Evolutionary conservation across 2,113 vertebrate genomes (phyloP).

Genomic region (Podiceps cristatus): DNA sequence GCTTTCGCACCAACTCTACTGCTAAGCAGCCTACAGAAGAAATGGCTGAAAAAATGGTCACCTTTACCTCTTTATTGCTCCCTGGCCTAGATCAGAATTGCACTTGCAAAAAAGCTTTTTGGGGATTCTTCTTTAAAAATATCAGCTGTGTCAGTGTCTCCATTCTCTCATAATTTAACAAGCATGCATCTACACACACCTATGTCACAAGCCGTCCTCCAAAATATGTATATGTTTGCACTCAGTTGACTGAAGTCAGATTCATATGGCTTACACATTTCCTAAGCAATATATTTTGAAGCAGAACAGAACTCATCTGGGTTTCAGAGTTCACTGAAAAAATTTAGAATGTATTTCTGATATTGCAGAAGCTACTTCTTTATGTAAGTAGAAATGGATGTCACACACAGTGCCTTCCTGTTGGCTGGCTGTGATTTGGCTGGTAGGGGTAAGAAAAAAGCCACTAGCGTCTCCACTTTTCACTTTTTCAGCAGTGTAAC

Average conservation of each 20-base stretch:
- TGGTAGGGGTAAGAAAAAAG: neutral
- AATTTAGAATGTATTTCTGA: neutral
- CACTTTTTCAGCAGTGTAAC: neutral
- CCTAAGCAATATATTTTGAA: neutral
- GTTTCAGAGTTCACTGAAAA: neutral
- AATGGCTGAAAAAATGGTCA: neutral
- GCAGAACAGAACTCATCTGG: neutral
- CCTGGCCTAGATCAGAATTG: neutral
- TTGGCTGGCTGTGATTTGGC: neutral
- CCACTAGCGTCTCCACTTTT: neutral
- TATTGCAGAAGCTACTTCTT: neutral
- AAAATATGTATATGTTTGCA: neutral
- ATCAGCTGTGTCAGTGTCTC: neutral
- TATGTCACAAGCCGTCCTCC: neutral
- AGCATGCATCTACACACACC: neutral
- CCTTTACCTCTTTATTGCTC: neutral
- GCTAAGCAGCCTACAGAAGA: neutral
- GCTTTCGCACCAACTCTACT: neutral
- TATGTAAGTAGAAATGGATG: neutral
- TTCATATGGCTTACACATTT: neutral
- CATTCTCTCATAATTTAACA: neutral
- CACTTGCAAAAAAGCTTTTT: neutral
- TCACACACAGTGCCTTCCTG: neutral
- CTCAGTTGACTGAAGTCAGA: neutral
- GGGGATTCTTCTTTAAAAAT: neutral